phyloP scores from a whole-genome alignment of 2,888 invertebrate genomes.

The Caprella mutica region DNA sequence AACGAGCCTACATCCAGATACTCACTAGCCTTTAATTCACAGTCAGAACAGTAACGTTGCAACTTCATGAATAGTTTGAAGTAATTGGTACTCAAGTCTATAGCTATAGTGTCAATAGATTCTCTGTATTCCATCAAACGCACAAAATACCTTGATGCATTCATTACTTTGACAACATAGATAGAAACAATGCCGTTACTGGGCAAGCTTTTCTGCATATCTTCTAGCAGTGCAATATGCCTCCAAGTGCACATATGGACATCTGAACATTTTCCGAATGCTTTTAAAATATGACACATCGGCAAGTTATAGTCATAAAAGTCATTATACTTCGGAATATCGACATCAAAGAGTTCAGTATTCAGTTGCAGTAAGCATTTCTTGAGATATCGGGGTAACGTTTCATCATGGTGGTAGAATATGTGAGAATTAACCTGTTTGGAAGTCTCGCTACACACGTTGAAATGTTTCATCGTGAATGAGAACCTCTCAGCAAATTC shows the following conservation, averaged over 20 bases:
- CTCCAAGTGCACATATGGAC: constrained; percentile 18
- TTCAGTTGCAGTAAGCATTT: constrained; percentile 14
- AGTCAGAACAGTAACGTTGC: constrained; percentile 12
- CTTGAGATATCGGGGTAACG: constrained; percentile 5
- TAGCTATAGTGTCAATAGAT: background rate
- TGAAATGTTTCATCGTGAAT: constrained; percentile 20
- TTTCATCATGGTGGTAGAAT: background rate
- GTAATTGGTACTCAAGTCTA: constrained; percentile 16
- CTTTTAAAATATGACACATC: constrained; percentile 28
- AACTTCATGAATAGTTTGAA: constrained; percentile 14
- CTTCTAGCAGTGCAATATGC: constrained; percentile 14
- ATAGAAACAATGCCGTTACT: constrained; percentile 18
- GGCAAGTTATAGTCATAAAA: background rate
- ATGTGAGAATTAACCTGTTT: background rate
- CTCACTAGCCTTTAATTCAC: background rate
- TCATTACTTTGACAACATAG: constrained; percentile 20
- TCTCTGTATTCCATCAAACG: constrained; percentile 15
- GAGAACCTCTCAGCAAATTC: constrained; percentile 18
- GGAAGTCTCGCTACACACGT: background rate
- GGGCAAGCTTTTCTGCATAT: constrained; percentile 12
- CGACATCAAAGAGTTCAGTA: background rate
- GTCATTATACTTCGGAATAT: background rate
- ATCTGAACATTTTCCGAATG: constrained; percentile 21
- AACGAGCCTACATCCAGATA: constrained; percentile 6
- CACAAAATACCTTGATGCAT: constrained; percentile 29